A percentile compares a stretch with the other conserved stretches of the same genome.
These are phyloP conservation scores for Ascidia mentula DNA, from an alignment of 23 tunicate genomes.

Conservation along the genomic window DNA sequence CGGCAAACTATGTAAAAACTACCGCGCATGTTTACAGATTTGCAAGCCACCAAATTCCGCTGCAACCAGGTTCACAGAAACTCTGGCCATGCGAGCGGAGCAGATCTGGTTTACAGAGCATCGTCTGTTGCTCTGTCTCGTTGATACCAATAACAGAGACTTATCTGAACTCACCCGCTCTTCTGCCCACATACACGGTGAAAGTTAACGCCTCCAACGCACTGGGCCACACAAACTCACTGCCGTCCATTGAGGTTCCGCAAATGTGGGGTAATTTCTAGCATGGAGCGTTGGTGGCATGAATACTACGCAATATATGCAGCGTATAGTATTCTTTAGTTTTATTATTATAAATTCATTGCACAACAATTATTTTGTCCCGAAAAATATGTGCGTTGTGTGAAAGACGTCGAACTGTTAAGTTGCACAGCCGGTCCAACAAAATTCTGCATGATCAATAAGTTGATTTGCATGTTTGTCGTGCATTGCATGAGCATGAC, in stretches of 20 bases:
- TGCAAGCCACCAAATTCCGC: not conserved
- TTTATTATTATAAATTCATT: no score
- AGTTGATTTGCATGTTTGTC: no score
- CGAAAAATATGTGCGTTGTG: no score
- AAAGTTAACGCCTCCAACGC: conserved; percentile 3
- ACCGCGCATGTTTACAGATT: not conserved
- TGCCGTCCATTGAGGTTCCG: not conserved
- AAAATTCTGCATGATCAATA: no score
- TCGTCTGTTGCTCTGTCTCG: not conserved
- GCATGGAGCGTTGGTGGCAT: not conserved
- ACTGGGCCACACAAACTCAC: not conserved
- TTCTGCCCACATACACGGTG: not conserved
- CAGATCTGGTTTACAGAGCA: not conserved
- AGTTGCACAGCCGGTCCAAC: no score
- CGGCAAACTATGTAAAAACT: no score
- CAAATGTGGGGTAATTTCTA: not conserved
- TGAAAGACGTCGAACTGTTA: no score
- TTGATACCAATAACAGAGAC: not conserved
- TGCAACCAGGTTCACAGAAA: not conserved
- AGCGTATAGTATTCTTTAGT: no score
- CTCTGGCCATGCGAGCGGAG: not conserved
- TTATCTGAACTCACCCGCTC: not conserved
- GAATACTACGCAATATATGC: no score
- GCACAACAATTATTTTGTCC: no score
- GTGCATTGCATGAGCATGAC: no score